Evolutionary conservation across 2,113 vertebrate species (phyloP), one percentile per base, ranked within the genome.

Genomic region (Ceratotherium simum): DNA sequence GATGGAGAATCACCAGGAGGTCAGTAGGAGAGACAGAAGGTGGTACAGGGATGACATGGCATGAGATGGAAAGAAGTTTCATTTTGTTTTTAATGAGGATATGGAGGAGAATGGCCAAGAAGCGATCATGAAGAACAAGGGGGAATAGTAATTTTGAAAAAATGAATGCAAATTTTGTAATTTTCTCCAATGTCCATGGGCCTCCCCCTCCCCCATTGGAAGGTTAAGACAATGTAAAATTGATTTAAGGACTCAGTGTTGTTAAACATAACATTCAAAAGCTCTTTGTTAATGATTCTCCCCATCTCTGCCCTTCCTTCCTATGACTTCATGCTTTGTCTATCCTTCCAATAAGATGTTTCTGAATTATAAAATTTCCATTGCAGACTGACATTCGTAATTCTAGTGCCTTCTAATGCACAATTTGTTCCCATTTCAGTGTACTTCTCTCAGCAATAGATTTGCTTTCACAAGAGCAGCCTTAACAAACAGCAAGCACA

Each of bases 391-490:
- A 92, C 87, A 69, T 65, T 94, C 93, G 58, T 78, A 92, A 92
- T 90, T 91, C 79, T 73, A 94, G 67, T 27, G n/a, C 69, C 56
- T 96, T 96, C 90, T 58, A 70, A 69, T 20, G 64, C 36, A 60
- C 51, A 80, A 69, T 95, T 89, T 94, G 82, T 94, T 94, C 73
- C 64, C 64, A 60, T 75, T 94, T 97, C 90, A 92, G 23, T 73
- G 65, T 42, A 36, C 20, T 95, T 93, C 36, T 80, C 92, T 79
- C 72, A 88, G 46, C 51, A 83, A 60, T 69, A 78, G 62, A 83
- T 94, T 83, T 97, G n/a, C 89, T 95, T 92, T 95, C 87, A 93
- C 42, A 79, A 75, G 18, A 79, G 48, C 89, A 97, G 42, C 69
- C 96, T 91, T 87, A 65, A 80, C 80, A 76, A 96, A 72, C 54